Base-by-base conservation (phyloP, 1,140 invertebrate genomes). In the Goniozus legneri region DNA sequence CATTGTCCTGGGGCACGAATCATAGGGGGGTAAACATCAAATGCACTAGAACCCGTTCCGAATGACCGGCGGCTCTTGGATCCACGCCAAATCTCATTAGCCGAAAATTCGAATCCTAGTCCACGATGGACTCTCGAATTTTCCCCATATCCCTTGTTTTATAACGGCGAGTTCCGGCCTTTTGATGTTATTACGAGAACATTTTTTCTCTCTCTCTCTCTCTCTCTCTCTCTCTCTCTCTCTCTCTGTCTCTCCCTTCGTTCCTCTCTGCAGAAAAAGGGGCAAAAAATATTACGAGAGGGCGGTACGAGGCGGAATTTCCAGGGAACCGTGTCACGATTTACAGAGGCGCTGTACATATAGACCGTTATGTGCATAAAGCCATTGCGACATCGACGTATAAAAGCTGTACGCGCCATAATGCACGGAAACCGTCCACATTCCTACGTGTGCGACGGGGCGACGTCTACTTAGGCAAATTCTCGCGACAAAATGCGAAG, bases 281-380 rank as follows among this genome's bases (percentile, higher is more conserved):
- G n/a, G n/a, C n/a, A n/a, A n/a, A n/a, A n/a, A n/a, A n/a, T n/a
- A n/a, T n/a, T n/a, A n/a, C 15, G 36, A 19, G n/a, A 37, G 10
- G 19, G 24, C 13, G 2, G 20, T 13, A 3, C 13, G 10, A 31
- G 27, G 24, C 38, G 34, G n/a, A 50, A 53, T 47, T 57, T 50
- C 27, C 10, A 10, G 20, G 3, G 37, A 35, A 20, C 34, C 15
- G 19, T 22, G 30, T 31, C 30, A 38, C 46, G 3, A 43, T 52
- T 52, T 32, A 30, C 34, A 33, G 46, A 39, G 16, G 37, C 49
- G 45, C 49, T n/a, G 49, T n/a, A n/a, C n/a, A n/a, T n/a, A n/a
- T n/a, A n/a, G n/a, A n/a, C n/a, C n/a, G n/a, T n/a, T 56, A 57
- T 42, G 48, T 48, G 37, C 54, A 33, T 52, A 56, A 56, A 58